Conservation (phyloP, 2,113 vertebrate species). For the Python bivittatus region DNA sequence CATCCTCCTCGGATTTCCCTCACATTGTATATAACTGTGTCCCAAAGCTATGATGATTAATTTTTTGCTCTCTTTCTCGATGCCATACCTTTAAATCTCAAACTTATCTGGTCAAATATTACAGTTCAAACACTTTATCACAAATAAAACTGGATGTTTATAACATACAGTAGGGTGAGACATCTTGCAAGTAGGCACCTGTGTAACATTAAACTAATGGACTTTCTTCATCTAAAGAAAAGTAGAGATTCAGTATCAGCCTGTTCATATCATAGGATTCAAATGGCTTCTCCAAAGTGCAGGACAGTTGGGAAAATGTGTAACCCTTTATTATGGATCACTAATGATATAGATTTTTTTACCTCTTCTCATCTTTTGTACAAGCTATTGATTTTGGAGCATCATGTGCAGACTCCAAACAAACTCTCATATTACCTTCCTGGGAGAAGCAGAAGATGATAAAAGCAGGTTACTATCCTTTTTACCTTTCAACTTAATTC, state of each 20-base stretch:
- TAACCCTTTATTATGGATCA: not conserved
- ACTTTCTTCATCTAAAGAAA: not conserved
- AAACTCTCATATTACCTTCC: not conserved
- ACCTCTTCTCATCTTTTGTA: not conserved
- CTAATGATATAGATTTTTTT: not conserved
- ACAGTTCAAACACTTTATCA: not conserved
- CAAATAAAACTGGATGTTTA: not conserved
- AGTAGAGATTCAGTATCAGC: not conserved
- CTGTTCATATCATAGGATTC: not conserved
- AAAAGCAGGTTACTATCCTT: slow-evolving; percentile 2
- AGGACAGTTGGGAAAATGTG: not conserved
- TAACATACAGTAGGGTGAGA: not conserved
- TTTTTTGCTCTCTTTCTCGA: slow-evolving; percentile 4
- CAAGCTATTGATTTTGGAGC: not conserved
- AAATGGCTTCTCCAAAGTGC: not conserved
- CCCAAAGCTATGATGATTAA: slow-evolving; percentile 2
- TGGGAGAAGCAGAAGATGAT: slow-evolving; percentile 25
- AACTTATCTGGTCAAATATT: not conserved
- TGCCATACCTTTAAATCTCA: not conserved
- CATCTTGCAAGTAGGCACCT: not conserved
- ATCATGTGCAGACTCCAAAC: not conserved
- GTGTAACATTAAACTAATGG: not conserved
- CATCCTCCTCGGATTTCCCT: not conserved
- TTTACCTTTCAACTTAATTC: slow-evolving; percentile 63
- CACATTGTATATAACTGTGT: not conserved